These are phyloP conservation scores for Gymnogyps californianus DNA, from an alignment of 2,113 vertebrate species.

Conservation along the genomic window DNA sequence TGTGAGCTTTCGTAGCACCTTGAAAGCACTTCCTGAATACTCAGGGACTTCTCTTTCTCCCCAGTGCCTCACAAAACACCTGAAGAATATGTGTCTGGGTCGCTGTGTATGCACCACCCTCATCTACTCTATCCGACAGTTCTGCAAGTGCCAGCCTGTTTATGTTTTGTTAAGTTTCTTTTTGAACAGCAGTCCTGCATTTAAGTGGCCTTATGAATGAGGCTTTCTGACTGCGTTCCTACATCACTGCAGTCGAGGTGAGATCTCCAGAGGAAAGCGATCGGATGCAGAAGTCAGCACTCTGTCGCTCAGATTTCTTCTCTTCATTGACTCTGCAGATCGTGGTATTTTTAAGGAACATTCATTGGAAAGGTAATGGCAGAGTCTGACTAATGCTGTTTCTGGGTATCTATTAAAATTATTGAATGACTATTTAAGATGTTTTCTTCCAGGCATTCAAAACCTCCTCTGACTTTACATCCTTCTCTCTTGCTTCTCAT, in stretches of 20 bases:
- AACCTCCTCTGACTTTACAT: neutral
- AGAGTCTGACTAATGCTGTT: neutral
- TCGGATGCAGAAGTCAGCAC: neutral
- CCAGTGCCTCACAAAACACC: neutral
- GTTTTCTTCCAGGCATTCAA: neutral
- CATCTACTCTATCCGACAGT: neutral
- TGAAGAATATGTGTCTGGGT: neutral
- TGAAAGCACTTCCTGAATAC: neutral
- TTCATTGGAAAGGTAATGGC: constrained; percentile 3
- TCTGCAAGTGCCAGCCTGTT: neutral
- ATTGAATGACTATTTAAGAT: neutral
- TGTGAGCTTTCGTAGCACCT: neutral
- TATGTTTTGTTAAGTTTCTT: neutral
- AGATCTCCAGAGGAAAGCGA: neutral
- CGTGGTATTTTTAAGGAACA: neutral
- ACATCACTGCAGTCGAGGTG: fast-evolving
- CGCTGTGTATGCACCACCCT: neutral
- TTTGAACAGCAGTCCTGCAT: neutral
- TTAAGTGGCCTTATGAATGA: neutral
- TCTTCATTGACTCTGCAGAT: neutral
- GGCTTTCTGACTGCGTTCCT: neutral
- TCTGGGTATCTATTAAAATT: neutral
- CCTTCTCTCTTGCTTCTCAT: neutral
- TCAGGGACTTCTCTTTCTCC: neutral
- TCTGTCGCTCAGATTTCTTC: neutral